These are phyloP conservation scores for Ceratosolen fusciceps DNA, from an alignment of 1,140 invertebrate genomes.

Conservation along the genomic window DNA sequence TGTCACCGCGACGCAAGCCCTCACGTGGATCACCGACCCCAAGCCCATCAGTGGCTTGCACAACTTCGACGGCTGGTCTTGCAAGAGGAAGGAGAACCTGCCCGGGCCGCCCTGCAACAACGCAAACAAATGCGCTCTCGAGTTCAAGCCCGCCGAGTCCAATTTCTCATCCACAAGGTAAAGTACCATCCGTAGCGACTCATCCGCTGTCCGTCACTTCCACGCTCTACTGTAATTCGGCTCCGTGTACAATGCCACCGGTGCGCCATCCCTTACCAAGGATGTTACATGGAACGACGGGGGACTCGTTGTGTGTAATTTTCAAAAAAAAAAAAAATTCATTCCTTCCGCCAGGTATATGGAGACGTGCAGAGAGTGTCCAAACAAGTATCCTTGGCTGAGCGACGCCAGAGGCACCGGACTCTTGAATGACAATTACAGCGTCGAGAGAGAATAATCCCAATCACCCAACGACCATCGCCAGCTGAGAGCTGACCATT, in stretches of 20 bases:
- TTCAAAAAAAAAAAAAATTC: no score
- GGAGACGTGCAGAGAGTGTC: conserved; percentile 89
- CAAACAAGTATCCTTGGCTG: conserved; percentile 88
- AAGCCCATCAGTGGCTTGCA: conserved; percentile 78
- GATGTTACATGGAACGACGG: no score
- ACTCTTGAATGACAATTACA: conserved; percentile 81
- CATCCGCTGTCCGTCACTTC: no score
- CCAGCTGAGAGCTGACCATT: conserved; percentile 22
- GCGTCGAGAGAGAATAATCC: conserved; percentile 75
- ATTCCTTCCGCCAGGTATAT: conserved; percentile 79
- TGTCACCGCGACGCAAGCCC: conserved; percentile 89
- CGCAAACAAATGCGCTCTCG: conserved; percentile 86
- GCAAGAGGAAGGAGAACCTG: conserved; percentile 81
- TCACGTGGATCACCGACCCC: conserved; percentile 93
- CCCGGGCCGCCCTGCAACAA: conserved; percentile 84
- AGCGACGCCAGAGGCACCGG: conserved; percentile 88
- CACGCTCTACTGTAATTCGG: no score
- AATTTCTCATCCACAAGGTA: conserved; percentile 84
- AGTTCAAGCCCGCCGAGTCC: conserved; percentile 81
- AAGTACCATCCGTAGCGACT: no score
- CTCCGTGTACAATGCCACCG: no score
- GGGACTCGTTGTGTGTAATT: no score
- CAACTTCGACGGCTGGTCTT: conserved; percentile 86
- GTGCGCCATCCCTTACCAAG: no score
- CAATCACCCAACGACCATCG: no score